Conservation (phyloP, 2,113 vertebrate genomes). For the Tricholaema leucomelas region DNA sequence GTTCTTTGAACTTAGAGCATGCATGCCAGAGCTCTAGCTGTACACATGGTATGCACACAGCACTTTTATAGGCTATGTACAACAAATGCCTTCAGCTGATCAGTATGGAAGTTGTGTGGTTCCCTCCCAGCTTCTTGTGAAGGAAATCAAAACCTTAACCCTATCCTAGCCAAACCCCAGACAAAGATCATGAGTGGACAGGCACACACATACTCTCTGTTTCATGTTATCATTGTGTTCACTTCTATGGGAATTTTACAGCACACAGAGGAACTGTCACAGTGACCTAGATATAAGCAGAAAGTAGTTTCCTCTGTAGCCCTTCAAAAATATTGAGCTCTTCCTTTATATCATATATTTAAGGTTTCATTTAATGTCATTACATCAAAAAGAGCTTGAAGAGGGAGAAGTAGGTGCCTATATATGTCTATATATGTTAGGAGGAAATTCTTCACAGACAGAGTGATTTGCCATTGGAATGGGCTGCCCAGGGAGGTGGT, state of each 20-base stretch:
- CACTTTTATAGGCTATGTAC: neutral
- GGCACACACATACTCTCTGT: neutral
- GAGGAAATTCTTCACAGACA: too few species aligned
- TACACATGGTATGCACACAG: neutral
- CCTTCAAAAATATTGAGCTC: fast-evolving
- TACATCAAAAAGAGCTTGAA: neutral
- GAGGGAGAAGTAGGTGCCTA: neutral
- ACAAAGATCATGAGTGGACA: neutral
- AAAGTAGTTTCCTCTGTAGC: neutral
- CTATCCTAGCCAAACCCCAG: too few species aligned
- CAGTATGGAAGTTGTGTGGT: neutral
- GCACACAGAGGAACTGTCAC: neutral
- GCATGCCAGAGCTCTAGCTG: neutral
- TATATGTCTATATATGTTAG: too few species aligned
- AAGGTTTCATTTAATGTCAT: neutral
- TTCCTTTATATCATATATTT: neutral
- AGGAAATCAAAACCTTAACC: too few species aligned
- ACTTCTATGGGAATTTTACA: neutral
- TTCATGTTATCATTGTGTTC: neutral
- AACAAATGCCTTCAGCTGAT: neutral
- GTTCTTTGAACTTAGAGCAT: neutral
- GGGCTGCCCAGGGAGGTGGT: too few species aligned
- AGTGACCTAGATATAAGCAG: neutral
- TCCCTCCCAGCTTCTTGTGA: too few species aligned
- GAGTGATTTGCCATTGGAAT: too few species aligned